phyloP scores from a whole-genome alignment of 2,113 vertebrate genomes.

The human (Homo sapiens) region DNA sequence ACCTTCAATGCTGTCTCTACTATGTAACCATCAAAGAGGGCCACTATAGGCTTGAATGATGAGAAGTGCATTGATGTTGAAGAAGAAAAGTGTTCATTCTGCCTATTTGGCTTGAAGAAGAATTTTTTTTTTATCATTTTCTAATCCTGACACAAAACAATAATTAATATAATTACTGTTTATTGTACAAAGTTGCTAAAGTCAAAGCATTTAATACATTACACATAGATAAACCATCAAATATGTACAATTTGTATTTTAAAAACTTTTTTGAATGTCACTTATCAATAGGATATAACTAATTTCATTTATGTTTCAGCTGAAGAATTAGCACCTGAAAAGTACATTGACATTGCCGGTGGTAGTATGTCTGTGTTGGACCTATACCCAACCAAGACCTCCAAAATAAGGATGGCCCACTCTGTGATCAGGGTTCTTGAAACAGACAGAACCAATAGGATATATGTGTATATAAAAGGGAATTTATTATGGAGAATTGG shows the following conservation, averaged over 20 bases:
- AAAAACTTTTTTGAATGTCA: neutral
- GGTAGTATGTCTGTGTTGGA: neutral
- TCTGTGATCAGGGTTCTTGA: too few species aligned
- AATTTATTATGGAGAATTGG: too few species aligned
- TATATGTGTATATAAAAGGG: too few species aligned
- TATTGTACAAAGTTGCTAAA: constrained; percentile 81
- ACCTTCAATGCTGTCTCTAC: neutral
- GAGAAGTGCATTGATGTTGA: constrained; percentile 80
- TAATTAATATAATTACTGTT: constrained; percentile 76
- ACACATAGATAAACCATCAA: neutral
- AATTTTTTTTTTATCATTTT: constrained; percentile 75
- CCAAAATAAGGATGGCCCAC: neutral
- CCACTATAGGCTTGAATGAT: neutral
- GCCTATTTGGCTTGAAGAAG: constrained; percentile 54
- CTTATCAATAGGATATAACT: neutral
- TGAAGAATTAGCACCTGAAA: neutral
- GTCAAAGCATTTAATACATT: constrained; percentile 73
- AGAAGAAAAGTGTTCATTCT: constrained; percentile 65
- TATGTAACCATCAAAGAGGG: neutral
- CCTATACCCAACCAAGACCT: neutral
- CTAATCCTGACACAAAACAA: constrained; percentile 73
- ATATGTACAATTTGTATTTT: neutral
- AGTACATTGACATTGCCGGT: neutral
- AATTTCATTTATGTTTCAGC: neutral
- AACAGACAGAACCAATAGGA: too few species aligned